Base-by-base conservation (phyloP, 2,113 vertebrate genomes). In the Scopus umbretta region DNA sequence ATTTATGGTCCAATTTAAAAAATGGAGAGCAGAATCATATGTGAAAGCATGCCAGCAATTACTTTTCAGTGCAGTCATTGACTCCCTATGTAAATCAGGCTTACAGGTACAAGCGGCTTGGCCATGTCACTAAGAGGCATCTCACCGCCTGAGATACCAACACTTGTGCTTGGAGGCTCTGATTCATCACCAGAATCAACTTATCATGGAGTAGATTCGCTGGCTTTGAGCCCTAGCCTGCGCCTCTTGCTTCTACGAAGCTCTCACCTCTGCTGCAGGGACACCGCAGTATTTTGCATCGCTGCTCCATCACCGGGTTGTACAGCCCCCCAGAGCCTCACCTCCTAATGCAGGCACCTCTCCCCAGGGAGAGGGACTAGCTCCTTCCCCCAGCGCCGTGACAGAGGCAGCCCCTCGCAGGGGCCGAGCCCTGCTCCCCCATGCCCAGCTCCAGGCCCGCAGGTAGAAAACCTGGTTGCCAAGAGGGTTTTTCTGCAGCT, bases 1-100 rank as follows among this genome's bases (percentile, higher is more conserved):
- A 97, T 96, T 96, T 96, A 97, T 94, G 65, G 90, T 75, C 66
- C 65, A 95, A 96, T 97, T 96, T 92, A 23, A 94, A 93, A 90
- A 97, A 86, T 93, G 83, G 92, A 97, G 75, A 67, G 83, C 47
- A 93, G 90, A 92, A 93, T 84, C 29, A 36, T 52, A 90, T 22
- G 68, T 59, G 83, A 94, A 93, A 94, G 82, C 90, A 80, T 30
- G 86, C 86, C 92, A 93, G 88, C 95, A 96, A 96, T 92, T 95
- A 94, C 90, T 95, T 94, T 55, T 42, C 82, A 18, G 16, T 29
- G 45, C 85, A 78, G 50, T 62, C 90, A 93, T 34, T 59, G 80
- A 90, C 67, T 96, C 22, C 40, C 26, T 88, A 74, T 74, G 88
- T 66, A 94, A 96, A 96, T 95, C 75, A 93, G 90, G 40, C 32